A percentile compares a stretch with the other conserved stretches of the same genome.
phyloP scores from a whole-genome alignment of 2,888 invertebrate species.

The Limnephilus lunatus region DNA sequence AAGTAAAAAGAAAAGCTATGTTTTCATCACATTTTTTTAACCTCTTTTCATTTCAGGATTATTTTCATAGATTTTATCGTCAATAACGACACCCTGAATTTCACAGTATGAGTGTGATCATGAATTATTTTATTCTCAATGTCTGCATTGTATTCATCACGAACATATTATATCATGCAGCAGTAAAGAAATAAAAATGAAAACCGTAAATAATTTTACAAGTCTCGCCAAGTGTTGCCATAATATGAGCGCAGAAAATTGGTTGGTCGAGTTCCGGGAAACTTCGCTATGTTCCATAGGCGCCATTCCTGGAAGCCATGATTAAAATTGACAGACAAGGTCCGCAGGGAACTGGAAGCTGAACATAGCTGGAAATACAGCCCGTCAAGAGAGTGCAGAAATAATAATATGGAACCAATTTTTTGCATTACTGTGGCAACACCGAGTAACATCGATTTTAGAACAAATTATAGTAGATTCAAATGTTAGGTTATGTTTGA shows the following conservation, averaged over 20 bases:
- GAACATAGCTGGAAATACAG: background rate
- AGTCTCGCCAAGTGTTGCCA: background rate
- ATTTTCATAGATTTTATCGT: background rate
- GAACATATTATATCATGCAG: background rate
- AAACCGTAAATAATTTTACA: background rate
- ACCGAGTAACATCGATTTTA: too few relatives aligned
- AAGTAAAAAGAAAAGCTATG: too few relatives aligned
- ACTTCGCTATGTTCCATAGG: background rate
- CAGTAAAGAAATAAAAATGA: background rate
- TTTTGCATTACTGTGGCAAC: too few relatives aligned
- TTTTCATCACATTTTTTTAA: background rate
- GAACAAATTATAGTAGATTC: too few relatives aligned
- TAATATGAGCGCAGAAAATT: background rate
- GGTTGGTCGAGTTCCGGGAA: background rate
- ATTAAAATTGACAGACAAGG: slow-evolving; percentile 27
- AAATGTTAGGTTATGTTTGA: too few relatives aligned
- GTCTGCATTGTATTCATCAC: background rate
- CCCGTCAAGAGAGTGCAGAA: too few relatives aligned
- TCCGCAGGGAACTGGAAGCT: slow-evolving; percentile 23
- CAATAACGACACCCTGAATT: background rate
- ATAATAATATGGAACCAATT: too few relatives aligned
- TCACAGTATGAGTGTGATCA: background rate
- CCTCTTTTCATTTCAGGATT: background rate
- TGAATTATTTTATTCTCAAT: background rate
- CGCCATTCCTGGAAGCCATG: background rate